A percentile compares a stretch with the other conserved stretches of the same genome.
These are phyloP conservation scores for Leucoraja ocellata DNA, from an alignment of 2,797 vertebrate genomes.

Conservation along the genomic window DNA sequence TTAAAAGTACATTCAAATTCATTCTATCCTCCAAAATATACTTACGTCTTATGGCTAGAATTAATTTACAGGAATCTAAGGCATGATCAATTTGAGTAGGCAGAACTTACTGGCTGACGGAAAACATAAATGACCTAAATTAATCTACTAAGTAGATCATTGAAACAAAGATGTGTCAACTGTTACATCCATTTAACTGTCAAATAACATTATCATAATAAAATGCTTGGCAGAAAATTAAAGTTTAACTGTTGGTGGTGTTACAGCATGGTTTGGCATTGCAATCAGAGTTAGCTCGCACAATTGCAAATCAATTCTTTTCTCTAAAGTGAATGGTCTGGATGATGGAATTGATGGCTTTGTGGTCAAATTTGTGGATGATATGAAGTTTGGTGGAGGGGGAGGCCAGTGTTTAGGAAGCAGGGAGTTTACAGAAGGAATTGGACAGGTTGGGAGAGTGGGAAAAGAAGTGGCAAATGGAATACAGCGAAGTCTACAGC, in stretches of 20 bases:
- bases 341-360: too few species aligned
- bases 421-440: too few species aligned
- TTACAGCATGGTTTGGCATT: too few species aligned
- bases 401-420: too few species aligned
- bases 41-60: neutral
- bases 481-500: too few species aligned
- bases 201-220: neutral
- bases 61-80: neutral
- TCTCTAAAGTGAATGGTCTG: neutral
- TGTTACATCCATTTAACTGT: neutral
- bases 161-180: neutral
- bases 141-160: neutral
- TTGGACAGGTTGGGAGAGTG: too few species aligned
- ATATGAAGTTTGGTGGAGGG: too few species aligned
- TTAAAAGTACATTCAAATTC: neutral
- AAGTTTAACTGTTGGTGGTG: neutral
- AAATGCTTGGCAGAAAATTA: neutral
- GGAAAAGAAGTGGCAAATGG: too few species aligned
- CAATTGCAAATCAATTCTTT: neutral
- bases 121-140: constrained; percentile 26
- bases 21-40: neutral
- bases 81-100: neutral
- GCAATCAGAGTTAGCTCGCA: neutral
- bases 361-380: too few species aligned
- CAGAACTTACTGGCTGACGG: neutral